Evolutionary conservation across 2,113 vertebrate genomes (phyloP).

Genomic region (Calyptommatus sinebrachiatus): DNA sequence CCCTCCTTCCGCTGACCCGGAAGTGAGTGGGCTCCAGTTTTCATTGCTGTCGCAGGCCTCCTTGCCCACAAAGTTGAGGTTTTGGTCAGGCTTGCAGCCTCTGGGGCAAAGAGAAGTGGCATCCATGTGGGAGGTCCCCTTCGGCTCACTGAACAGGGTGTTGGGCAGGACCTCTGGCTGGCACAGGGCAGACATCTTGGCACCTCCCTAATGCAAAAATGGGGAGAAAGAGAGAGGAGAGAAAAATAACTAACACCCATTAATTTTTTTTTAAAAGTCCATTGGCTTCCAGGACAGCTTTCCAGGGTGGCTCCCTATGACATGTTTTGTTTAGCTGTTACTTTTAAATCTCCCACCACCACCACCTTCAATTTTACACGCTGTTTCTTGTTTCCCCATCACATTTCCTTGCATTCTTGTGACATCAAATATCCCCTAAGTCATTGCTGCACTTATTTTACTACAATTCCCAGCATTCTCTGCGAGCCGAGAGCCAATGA

Average conservation of each 20-base stretch:
- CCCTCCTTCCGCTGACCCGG: slow-evolving; percentile 51
- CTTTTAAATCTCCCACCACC: no score
- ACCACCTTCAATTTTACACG: no score
- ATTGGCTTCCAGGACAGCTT: no score
- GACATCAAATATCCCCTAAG: no score
- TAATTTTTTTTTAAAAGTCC: no score
- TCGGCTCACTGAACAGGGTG: slow-evolving; percentile 36
- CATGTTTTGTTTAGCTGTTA: no score
- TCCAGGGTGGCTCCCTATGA: no score
- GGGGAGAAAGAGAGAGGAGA: slow-evolving; percentile 10
- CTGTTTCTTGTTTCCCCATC: no score
- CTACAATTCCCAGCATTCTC: no score
- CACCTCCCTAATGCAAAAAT: slow-evolving; percentile 40
- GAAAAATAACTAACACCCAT: fast-evolving
- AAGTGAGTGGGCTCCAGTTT: slow-evolving; percentile 80
- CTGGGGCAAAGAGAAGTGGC: not conserved
- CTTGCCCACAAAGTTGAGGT: slow-evolving; percentile 87
- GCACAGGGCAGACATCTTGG: slow-evolving; percentile 69
- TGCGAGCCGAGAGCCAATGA: no score
- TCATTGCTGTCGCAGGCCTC: slow-evolving; percentile 78
- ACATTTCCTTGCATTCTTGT: no score
- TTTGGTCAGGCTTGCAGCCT: slow-evolving; percentile 78
- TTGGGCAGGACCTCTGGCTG: slow-evolving; percentile 38
- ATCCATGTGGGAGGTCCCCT: not conserved
- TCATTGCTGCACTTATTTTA: no score